Base-by-base conservation (phyloP, 2,888 invertebrate species). In the Mythimna albipuncta region DNA sequence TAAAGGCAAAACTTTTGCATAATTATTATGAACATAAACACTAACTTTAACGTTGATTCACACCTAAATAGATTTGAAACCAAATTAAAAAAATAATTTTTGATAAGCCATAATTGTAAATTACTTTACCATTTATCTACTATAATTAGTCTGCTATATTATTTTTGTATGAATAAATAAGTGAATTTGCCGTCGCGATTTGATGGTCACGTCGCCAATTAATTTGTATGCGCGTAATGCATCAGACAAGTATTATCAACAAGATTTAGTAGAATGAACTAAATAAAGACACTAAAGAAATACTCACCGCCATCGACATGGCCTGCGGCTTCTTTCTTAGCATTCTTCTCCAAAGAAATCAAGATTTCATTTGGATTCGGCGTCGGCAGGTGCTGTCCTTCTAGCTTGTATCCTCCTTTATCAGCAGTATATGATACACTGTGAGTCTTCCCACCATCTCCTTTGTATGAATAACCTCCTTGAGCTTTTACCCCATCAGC, bases 271-370 rank as follows among this genome's bases (percentile, higher is more conserved):
- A 16, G 1, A 19, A 47, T 47, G 16, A 47, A 5, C 47, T 19
- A 19, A 16, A 47, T 6, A 47, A 2, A 47, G 47, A 19, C 16
- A 67, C 4, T n/a, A 62, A 50, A 74, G 6, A 0, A 62, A 19
- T n/a, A 88, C 94, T 94, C 63, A 95, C 96, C 96, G 89, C 94
- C 93, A 86, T 94, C 93, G 47, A 91, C 76, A 47, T 93, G 72
- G n/a, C 95, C 95, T 16, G 92, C 92, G 4, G 94, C 95, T 83
- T 94, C 94, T 32, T 32, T 32, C 32, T 32, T 26, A 26, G 26
- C 26, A 26, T 26, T 26, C 26, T 26, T 26, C 26, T 26, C 26
- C 26, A 26, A 26, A 26, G 26, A 26, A 26, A 26, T 26, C 26
- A 26, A 26, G 26, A 26, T 26, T 26, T 26, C 26, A 26, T 26